Base-by-base conservation (phyloP, 2,113 vertebrate species). In the Cyphomyrus discorhynchus region DNA sequence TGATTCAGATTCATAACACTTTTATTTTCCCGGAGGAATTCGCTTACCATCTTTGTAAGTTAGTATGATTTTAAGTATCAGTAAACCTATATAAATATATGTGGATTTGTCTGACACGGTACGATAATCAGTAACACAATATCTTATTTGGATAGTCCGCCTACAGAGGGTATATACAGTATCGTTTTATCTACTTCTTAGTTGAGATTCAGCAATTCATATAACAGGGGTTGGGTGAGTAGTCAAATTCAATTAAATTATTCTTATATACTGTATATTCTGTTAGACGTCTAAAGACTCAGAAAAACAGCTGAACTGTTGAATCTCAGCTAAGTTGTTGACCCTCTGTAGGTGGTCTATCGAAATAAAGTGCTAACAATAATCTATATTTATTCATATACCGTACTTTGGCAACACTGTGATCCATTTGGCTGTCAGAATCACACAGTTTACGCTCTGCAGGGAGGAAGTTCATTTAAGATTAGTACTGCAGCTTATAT, bases 391-490 rank as follows among this genome's bases (percentile, higher is more conserved):
- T 49, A 53, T 86, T 45, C 1, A 53, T 93, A 92, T 31, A n/a
- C n/a, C n/a, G n/a, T n/a, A 19, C 15, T 47, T 53, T 86, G 49
- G 85, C 83, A 21, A 35, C 17, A 35, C 17, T 92, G 90, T 92
- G 90, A 90, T 21, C 5, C 58, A 50, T 87, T 87, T 42, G 31
- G 21, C 11, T 89, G 90, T 88, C 19, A 89, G 47, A 62, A 50
- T 90, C 58, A 92, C 49, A 89, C 53, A 91, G 86, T 74, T 1
- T 13, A n/a, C 5, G 17, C 58, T 70, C 9, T 31, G 77, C 42
- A 52, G 90, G 89, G 52, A 91, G 89, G 58, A 91, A 92, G 87
- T 90, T 74, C 62, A 82, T 89, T 80, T 53, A 27, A 90, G 39
- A 84, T 24, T 0, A 84, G 50, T 66, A n/a, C 49, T 56, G n/a